phyloP scores from a whole-genome alignment of 2,797 vertebrate genomes.

The Botia kubotai region DNA sequence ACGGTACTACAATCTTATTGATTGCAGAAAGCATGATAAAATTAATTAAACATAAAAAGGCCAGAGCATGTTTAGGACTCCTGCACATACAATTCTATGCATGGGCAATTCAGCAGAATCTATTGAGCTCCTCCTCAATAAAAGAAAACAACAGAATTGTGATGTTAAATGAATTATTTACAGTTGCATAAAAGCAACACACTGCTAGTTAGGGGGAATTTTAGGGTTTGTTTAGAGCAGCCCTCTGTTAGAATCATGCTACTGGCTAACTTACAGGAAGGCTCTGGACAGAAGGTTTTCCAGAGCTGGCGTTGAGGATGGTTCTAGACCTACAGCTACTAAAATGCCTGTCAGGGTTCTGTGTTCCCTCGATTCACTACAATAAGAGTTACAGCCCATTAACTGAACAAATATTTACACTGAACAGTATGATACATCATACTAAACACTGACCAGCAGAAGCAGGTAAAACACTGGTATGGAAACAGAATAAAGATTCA shows the following conservation, averaged over 20 bases:
- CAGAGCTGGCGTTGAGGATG: conserved; percentile 76
- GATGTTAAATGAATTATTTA: conserved; percentile 31
- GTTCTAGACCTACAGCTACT: conserved; percentile 81
- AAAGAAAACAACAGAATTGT: not conserved
- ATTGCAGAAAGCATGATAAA: not conserved
- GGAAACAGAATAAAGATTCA: not conserved
- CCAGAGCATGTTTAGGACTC: not conserved
- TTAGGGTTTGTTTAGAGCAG: conserved; percentile 8
- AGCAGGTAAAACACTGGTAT: not conserved
- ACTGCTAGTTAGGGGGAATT: conserved; percentile 37
- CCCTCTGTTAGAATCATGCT: conserved; percentile 7
- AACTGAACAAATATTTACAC: conserved; percentile 16
- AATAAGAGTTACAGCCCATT: conserved; percentile 68
- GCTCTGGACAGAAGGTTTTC: conserved; percentile 78
- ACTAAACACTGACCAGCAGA: conserved; percentile 20
- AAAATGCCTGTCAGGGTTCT: conserved; percentile 80
- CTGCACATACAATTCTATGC: too few relatives aligned
- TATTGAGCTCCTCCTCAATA: too few relatives aligned
- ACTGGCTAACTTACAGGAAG: conserved; percentile 75
- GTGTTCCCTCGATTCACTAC: conserved; percentile 80
- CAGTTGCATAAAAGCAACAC: conserved; percentile 25
- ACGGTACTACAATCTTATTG: not conserved
- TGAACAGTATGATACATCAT: not conserved
- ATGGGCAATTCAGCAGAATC: not conserved
- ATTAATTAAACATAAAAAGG: not conserved